These are phyloP conservation scores for Suillia variegata DNA, from an alignment of 2,888 invertebrate genomes.

Conservation along the genomic window DNA sequence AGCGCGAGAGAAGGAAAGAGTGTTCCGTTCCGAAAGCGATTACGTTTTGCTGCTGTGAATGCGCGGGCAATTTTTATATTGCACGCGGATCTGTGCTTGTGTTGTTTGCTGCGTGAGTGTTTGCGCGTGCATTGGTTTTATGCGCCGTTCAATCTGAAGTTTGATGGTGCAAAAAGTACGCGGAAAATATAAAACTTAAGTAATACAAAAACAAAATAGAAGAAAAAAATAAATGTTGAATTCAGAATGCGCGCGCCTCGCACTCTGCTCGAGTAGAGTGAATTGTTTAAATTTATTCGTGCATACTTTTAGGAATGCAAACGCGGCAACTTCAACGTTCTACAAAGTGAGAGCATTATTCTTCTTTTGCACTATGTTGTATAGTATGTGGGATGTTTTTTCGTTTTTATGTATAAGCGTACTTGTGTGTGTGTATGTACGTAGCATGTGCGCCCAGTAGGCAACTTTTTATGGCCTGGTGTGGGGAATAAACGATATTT, in stretches of 20 bases:
- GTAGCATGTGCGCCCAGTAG: too few species aligned
- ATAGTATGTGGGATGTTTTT: too few species aligned
- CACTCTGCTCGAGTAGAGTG: constrained; percentile 14
- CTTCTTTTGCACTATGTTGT: too few species aligned
- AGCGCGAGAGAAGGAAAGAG: too few species aligned
- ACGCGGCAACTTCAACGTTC: background rate
- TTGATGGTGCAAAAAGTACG: constrained; percentile 44
- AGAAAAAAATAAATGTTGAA: background rate
- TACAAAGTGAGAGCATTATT: background rate
- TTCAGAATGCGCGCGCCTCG: background rate
- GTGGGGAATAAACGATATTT: too few species aligned
- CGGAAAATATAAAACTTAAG: constrained; percentile 35
- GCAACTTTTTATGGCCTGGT: too few species aligned
- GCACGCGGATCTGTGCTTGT: background rate
- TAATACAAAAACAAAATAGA: constrained; percentile 9
- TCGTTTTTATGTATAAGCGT: too few species aligned
- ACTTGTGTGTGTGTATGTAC: too few species aligned
- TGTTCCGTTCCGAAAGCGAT: too few species aligned
- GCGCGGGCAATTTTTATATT: too few species aligned
- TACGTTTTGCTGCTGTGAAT: too few species aligned
- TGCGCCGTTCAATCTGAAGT: constrained; percentile 35
- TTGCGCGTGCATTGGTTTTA: constrained; percentile 34
- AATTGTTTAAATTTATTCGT: constrained; percentile 28
- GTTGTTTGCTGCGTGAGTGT: constrained; percentile 27
- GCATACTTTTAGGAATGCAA: constrained; percentile 26